Conservation (phyloP, 1,140 invertebrate genomes). For the Drosophila rufa region DNA sequence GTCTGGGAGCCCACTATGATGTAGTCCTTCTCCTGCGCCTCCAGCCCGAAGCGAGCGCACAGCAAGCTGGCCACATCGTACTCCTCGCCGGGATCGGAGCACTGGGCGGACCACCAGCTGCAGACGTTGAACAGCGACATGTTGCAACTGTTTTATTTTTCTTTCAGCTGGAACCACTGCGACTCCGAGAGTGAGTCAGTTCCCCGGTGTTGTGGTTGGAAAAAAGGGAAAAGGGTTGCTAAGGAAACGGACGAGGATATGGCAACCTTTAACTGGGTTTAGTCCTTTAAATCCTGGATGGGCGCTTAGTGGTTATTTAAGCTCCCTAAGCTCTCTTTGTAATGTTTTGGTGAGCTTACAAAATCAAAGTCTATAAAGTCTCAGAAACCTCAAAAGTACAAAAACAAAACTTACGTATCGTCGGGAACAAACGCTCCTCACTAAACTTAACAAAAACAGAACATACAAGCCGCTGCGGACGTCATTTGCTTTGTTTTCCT, state of each 20-base stretch:
- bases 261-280: background rate
- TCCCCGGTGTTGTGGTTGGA: slow-evolving; percentile 35
- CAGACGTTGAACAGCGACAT: slow-evolving; percentile 93
- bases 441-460: too few species aligned
- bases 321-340: background rate
- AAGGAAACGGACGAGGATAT: background rate
- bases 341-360: background rate
- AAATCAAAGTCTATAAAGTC: background rate
- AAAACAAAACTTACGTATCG: background rate
- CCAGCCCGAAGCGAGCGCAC: slow-evolving; percentile 86
- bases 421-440: too few species aligned
- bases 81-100: slow-evolving; percentile 87
- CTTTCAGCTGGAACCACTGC: background rate
- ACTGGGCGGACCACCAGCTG: slow-evolving; percentile 90
- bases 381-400: background rate
- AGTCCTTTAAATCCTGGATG: too few species aligned
- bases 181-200: slow-evolving; percentile 1
- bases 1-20: slow-evolving; percentile 90
- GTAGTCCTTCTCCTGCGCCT: slow-evolving; percentile 86
- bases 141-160: slow-evolving; percentile 11
- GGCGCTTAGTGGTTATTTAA: too few species aligned
- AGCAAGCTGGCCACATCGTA: slow-evolving; percentile 81
- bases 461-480: too few species aligned
- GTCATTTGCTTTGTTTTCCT: background rate
- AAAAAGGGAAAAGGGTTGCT: slow-evolving; percentile 9